phyloP scores from a whole-genome alignment of 2,797 vertebrate species.

The Fundulus diaphanus region DNA sequence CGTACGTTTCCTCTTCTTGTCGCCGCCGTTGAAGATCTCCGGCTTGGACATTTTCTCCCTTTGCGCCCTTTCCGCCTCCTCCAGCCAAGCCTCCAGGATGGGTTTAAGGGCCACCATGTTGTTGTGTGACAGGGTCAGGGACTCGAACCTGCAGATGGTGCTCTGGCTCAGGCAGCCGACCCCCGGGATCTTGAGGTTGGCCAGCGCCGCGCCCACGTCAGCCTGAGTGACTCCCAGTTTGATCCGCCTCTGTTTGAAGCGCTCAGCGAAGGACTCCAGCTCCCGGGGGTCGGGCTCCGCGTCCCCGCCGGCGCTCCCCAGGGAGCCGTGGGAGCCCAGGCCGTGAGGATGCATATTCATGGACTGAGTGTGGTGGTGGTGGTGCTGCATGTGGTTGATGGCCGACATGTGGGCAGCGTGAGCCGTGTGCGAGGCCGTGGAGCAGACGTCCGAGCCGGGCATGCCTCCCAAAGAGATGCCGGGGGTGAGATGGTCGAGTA shows the following conservation, averaged over 20 bases:
- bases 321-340: constrained; percentile 82
- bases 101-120: constrained; percentile 96
- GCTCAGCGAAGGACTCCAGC: constrained; percentile 92
- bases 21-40: constrained; percentile 88
- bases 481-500: constrained; percentile 90
- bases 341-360: constrained; percentile 89
- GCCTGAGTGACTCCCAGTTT: constrained; percentile 93
- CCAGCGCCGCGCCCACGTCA: constrained; percentile 90
- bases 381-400: constrained; percentile 91
- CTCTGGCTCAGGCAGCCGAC: constrained; percentile 94
- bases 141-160: constrained; percentile 94
- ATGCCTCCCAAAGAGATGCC: constrained; percentile 87
- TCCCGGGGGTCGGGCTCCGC: constrained; percentile 90
- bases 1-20: constrained; percentile 92
- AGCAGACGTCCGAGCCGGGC: constrained; percentile 87
- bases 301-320: constrained; percentile 79
- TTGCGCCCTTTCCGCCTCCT: constrained; percentile 91
- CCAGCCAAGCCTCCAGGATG: constrained; percentile 92
- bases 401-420: constrained; percentile 89
- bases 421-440: constrained; percentile 84
- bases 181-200: constrained; percentile 93
- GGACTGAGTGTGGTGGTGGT: constrained; percentile 83
- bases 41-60: constrained; percentile 92
- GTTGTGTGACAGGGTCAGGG: constrained; percentile 93
- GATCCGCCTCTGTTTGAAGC: constrained; percentile 93